phyloP scores from a whole-genome alignment of 92 coral and sea anemone genomes.

The Paramuricea clavata region DNA sequence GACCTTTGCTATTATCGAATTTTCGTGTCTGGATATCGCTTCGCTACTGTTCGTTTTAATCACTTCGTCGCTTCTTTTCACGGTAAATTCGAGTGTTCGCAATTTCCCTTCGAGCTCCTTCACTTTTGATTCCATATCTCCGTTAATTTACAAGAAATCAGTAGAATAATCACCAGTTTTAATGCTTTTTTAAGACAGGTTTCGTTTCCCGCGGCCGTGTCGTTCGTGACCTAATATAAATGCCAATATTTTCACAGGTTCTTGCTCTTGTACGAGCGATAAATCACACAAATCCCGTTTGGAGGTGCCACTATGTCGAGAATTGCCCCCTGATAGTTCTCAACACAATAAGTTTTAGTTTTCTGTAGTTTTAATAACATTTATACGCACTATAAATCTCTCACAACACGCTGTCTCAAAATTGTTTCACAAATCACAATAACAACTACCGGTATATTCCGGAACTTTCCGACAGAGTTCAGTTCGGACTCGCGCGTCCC shows the following conservation, averaged over 20 bases:
- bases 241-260: not conserved
- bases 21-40: slow-evolving; percentile 29
- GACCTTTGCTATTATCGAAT: slow-evolving; percentile 11
- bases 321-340: not conserved
- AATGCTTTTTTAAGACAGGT: not conserved
- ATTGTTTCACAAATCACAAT: too few relatives aligned
- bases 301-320: not conserved
- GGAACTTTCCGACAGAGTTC: too few relatives aligned
- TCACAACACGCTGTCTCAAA: too few relatives aligned
- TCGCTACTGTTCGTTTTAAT: slow-evolving; percentile 10
- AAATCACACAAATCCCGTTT: not conserved
- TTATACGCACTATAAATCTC: too few relatives aligned
- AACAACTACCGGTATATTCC: too few relatives aligned
- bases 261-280: not conserved
- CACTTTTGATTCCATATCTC: not conserved
- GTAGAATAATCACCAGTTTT: not conserved
- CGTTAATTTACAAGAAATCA: not conserved
- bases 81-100: not conserved
- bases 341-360: not conserved
- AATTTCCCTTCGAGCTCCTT: slow-evolving; percentile 3
- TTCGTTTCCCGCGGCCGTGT: slow-evolving; percentile 3
- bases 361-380: too few relatives aligned
- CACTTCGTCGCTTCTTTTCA: slow-evolving; percentile 25
- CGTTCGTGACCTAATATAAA: not conserved
- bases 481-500: too few relatives aligned